Evolutionary conservation across 2,113 vertebrate genomes (phyloP).

Genomic region (Hiodon alosoides): DNA sequence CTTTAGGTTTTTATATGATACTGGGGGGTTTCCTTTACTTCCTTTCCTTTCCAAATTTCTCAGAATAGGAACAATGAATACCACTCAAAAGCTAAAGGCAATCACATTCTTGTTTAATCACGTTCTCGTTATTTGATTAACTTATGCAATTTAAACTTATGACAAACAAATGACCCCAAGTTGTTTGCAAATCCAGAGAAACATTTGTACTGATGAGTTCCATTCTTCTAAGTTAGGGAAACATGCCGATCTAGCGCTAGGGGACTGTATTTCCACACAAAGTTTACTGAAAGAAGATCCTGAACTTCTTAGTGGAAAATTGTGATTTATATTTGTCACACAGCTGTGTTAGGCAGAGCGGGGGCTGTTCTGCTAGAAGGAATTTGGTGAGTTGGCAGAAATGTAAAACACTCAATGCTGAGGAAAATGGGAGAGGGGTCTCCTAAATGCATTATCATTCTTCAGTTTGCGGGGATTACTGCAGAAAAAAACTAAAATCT

Average conservation of each 20-base stretch:
- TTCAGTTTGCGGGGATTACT: conserved; percentile 3
- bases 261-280: conserved; percentile 30
- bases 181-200: neutral
- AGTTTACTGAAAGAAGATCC: conserved; percentile 13
- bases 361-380: conserved; percentile 31
- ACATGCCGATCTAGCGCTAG: neutral
- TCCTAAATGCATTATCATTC: conserved; percentile 19
- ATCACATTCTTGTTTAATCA: too few relatives aligned
- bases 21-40: neutral
- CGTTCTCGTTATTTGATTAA: too few relatives aligned
- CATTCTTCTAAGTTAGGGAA: neutral
- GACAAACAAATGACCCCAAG: neutral
- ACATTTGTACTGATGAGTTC: neutral
- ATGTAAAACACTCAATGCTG: conserved; percentile 32
- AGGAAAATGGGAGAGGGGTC: conserved; percentile 22
- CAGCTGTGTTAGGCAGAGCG: conserved; percentile 48
- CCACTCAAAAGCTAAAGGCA: neutral
- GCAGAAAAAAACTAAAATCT: neutral
- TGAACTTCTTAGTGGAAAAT: conserved; percentile 40
- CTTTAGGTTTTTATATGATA: too few relatives aligned
- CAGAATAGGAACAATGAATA: neutral
- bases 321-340: conserved; percentile 53
- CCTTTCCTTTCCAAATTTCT: neutral
- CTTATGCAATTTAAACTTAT: neutral
- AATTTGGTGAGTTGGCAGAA: conserved; percentile 45